Evolutionary conservation across 2,797 vertebrate species (phyloP), one percentile per base, ranked within the genome.

Genomic region (Chelon auratus): DNA sequence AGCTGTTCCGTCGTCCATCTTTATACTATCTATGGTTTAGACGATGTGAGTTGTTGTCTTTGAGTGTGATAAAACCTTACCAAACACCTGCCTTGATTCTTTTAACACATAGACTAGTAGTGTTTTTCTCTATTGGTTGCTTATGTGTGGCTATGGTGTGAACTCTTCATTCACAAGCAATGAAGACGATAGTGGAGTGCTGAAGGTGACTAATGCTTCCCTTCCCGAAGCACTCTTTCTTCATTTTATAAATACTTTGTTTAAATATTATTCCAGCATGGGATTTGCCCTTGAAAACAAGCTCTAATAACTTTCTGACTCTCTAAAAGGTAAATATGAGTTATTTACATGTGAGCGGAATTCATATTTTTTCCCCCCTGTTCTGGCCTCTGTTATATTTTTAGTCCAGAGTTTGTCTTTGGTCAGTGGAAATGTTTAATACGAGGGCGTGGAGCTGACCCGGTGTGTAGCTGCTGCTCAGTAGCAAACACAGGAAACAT

Each of bases 241-340:
- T 62, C 52, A 75, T 83, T 75, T 78, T 90, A 92, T 87, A 92
- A 93, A 92, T 91, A 87, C 80, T 78, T 62, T 77, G 68, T 68
- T 90, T 86, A 91, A 93, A 93, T 92, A 93, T 93, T 93, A 86
- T 91, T 88, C 73, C 78, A 81, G 62, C 42, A 18, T 73, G 77
- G 75, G 72, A 81, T 72, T 85, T 77, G 30, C 30, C 30, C 30
- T 33, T 33, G 30, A 33, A 33, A 33, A 33, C 30, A 33, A 33
- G 30, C 30, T 33, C 30, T 33, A 33, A 33, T 33, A 33, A 33
- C 30, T 55, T 24, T 62, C 42, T 60, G 48, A 47, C 45, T 75
- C 69, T 37, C 64, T 67, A 15, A 65, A 57, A 59, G 71, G 71
- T 85, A 82, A 87, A 90, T 53, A 83, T 8, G 47, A 78, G 53